Conservation (phyloP, 1,140 invertebrate genomes). For the Solenopsis fugax region DNA sequence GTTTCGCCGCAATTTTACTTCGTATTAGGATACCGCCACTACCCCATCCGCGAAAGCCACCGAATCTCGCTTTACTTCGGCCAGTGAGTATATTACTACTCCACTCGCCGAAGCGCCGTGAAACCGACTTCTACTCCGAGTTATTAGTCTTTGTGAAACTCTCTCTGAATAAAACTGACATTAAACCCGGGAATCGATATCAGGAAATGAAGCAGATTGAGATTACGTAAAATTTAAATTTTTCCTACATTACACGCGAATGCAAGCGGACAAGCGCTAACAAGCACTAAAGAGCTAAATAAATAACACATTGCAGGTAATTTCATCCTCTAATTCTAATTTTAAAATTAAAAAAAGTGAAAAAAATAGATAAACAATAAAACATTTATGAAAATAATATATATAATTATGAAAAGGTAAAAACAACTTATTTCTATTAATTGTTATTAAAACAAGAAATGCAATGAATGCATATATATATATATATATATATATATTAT, state of each 20-base stretch:
- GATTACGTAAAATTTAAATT: conserved; percentile 20
- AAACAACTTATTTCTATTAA: conserved; percentile 51
- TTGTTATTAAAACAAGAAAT: conserved; percentile 40
- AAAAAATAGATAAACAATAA: background rate
- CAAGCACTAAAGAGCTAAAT: background rate
- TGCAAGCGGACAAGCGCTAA: background rate
- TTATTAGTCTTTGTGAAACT: conserved; percentile 61
- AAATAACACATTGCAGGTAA: conserved; percentile 24
- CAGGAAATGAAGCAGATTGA: conserved; percentile 15
- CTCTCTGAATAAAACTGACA: conserved; percentile 51
- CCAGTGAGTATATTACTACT: conserved; percentile 53
- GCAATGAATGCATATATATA: conserved; percentile 19
- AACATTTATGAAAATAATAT: background rate
- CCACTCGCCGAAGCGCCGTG: conserved; percentile 30
- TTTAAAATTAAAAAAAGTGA: background rate
- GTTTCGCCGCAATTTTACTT: conserved; percentile 61
- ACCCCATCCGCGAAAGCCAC: conserved; percentile 43
- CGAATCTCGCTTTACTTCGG: conserved; percentile 55
- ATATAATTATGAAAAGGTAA: background rate
- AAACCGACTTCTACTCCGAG: conserved; percentile 51
- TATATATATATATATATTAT: conserved; percentile 6
- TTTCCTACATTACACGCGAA: background rate
- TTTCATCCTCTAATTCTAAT: background rate
- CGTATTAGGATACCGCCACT: conserved; percentile 37
- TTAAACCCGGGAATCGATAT: conserved; percentile 31